phyloP scores from a whole-genome alignment of 92 coral and sea anemone species.

The Nematostella vectensis region DNA sequence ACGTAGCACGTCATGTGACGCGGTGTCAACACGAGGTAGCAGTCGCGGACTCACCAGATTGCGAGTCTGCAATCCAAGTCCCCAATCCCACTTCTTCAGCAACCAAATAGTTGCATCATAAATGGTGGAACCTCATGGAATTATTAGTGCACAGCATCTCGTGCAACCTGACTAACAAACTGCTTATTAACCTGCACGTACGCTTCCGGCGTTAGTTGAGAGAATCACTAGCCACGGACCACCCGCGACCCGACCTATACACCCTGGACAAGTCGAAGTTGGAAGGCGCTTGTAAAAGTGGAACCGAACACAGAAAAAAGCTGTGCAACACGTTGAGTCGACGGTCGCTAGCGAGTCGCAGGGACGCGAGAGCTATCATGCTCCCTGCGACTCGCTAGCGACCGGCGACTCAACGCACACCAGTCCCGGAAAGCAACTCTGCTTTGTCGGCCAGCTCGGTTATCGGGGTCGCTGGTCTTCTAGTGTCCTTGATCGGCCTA shows the following conservation, averaged over 20 bases:
- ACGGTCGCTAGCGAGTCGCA: too few species aligned
- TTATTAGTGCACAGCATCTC: neutral
- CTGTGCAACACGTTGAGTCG: neutral
- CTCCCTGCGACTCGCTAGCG: too few species aligned
- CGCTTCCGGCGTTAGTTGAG: neutral
- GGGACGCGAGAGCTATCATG: too few species aligned
- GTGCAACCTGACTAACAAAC: neutral
- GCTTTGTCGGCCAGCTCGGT: too few species aligned
- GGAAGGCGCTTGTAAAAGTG: neutral
- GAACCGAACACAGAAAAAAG: neutral
- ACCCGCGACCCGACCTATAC: neutral
- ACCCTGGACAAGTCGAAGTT: neutral
- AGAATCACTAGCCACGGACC: neutral
- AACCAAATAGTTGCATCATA: neutral
- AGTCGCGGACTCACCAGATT: too few species aligned
- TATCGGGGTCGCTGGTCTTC: too few species aligned
- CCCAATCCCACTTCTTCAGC: neutral
- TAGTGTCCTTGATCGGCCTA: too few species aligned
- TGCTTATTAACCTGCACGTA: neutral
- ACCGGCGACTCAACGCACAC: too few species aligned
- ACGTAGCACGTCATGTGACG: neutral
- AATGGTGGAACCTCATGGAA: neutral
- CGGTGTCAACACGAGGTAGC: too few species aligned
- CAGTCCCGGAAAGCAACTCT: too few species aligned
- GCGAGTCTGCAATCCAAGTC: too few species aligned